Evolutionary conservation across 2,797 vertebrate species (phyloP), one percentile per base, ranked within the genome.

Genomic region (Borostomias antarcticus): DNA sequence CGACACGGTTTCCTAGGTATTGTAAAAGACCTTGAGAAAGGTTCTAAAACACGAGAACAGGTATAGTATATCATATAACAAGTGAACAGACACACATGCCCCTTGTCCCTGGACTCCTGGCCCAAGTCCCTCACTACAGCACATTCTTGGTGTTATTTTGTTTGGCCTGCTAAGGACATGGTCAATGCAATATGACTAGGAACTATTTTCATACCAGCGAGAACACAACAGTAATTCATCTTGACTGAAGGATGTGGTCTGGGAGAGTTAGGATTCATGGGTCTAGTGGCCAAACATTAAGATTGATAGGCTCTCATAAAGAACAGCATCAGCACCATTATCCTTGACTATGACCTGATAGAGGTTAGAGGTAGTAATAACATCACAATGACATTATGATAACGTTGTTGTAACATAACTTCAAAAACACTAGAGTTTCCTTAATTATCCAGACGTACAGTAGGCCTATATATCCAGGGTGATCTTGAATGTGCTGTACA

Each of bases 211-310:
- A 62, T 47, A 54, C 21, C 8, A 19, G 37, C 37, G 4, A 52
- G 47, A 33, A 51, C 50, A 59, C 45, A 62, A 54, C 40, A n/a
- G 51, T 62, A 56, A 61, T 54, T 54, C 33, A 53, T 61, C 66
- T 26, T 43, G 48, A 54, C 48, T 43, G 30, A 26, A 37, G 59
- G 66, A 69, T 62, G 37, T 56, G 66, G 66, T 64, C n/a, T 29
- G 52, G 45, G 8, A 51, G 35, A 10, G 53, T 30, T 25, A 21
- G 47, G 66, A 62, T 50, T 47, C 26, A 62, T 56, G 17, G 45
- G 65, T 30, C 3, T 47, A 6, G 50, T 33, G 47, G 61, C 40
- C 65, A 30, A 58, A 29, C 32, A 40, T 53, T 21, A 40, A 17
- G 56, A 64, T 32, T 15, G 26, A 59, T 47, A 28, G 48, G 25